Evolutionary conservation across 2,797 vertebrate species (phyloP).

Genomic region (Enteromius unitaeniatus): DNA sequence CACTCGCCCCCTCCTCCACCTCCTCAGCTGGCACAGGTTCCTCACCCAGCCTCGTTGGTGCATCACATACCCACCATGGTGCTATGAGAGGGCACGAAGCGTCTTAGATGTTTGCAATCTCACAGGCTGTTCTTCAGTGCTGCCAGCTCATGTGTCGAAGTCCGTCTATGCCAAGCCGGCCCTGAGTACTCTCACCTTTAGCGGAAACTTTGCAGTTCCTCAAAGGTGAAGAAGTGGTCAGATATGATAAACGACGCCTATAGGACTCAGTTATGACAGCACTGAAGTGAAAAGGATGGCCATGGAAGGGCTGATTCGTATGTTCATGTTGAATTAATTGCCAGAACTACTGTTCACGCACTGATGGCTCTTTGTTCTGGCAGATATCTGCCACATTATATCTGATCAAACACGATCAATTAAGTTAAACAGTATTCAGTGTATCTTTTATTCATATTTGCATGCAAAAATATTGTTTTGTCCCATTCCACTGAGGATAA

Average conservation of each 20-base stretch:
- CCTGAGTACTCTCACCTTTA: constrained; percentile 26
- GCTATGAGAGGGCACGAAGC: constrained; percentile 76
- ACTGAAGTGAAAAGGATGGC: constrained; percentile 19
- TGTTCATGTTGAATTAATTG: constrained; percentile 44
- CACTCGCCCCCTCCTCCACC: constrained; percentile 79
- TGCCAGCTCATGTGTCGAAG: neutral
- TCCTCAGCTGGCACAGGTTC: constrained; percentile 82
- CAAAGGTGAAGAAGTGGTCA: constrained; percentile 9
- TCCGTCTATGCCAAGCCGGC: neutral
- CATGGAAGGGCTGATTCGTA: constrained; percentile 26
- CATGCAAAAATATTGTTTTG: constrained; percentile 52
- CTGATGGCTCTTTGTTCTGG: constrained; percentile 1
- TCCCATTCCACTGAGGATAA: constrained; percentile 7
- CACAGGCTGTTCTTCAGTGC: constrained; percentile 25
- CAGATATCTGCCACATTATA: constrained; percentile 15
- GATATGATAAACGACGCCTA: constrained; percentile 6
- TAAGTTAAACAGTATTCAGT: constrained; percentile 22
- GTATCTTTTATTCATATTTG: constrained; percentile 40
- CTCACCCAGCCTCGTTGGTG: constrained; percentile 85
- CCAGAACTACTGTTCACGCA: neutral
- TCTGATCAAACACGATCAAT: constrained; percentile 1
- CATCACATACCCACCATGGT: constrained; percentile 96
- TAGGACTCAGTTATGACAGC: constrained; percentile 26
- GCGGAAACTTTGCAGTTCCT: neutral
- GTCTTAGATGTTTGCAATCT: neutral